Evolutionary conservation across 2,113 vertebrate species (phyloP).

Genomic region (Pseudolaguvia tuberculata): DNA sequence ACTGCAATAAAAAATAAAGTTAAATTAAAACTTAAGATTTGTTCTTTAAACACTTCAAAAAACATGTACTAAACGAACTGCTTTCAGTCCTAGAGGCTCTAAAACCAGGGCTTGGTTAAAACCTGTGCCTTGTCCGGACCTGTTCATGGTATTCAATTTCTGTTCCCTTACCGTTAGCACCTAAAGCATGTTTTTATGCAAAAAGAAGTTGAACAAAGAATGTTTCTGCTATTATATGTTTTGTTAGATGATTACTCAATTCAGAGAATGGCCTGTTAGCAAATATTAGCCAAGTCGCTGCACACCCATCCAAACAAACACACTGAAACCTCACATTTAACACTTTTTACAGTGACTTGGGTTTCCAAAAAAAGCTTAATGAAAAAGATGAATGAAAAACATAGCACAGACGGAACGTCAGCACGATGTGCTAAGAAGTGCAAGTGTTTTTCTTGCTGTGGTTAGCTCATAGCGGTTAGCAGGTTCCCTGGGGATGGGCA

Average conservation of each 20-base stretch:
- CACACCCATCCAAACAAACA: slow-evolving; percentile 44
- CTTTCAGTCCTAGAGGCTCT: not conserved
- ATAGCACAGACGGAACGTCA: slow-evolving; percentile 12
- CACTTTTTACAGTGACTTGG: slow-evolving; percentile 49
- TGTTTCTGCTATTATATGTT: slow-evolving; percentile 20
- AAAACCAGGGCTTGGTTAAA: not conserved
- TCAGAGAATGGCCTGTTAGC: slow-evolving; percentile 35
- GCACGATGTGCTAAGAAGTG: slow-evolving; percentile 35
- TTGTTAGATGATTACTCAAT: slow-evolving; percentile 16
- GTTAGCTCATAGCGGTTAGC: slow-evolving; percentile 53
- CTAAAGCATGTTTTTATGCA: slow-evolving; percentile 3
- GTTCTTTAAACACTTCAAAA: no score
- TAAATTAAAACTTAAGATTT: no score
- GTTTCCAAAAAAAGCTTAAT: slow-evolving; percentile 28
- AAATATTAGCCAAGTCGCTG: slow-evolving; percentile 27
- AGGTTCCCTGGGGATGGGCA: slow-evolving; percentile 48
- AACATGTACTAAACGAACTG: not conserved
- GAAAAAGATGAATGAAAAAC: slow-evolving; percentile 16
- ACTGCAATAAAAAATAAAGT: no score
- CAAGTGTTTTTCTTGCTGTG: slow-evolving; percentile 45
- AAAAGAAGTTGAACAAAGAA: slow-evolving; percentile 34
- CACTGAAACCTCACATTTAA: slow-evolving; percentile 51
- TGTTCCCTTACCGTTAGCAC: slow-evolving; percentile 9
- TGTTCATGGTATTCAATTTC: slow-evolving; percentile 23
- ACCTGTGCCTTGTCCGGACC: not conserved